A percentile compares a stretch with the other conserved stretches of the same genome.
These are phyloP conservation scores for Cyprinodon brontotheroides DNA, from an alignment of 2,113 vertebrate genomes.

Conservation along the genomic window DNA sequence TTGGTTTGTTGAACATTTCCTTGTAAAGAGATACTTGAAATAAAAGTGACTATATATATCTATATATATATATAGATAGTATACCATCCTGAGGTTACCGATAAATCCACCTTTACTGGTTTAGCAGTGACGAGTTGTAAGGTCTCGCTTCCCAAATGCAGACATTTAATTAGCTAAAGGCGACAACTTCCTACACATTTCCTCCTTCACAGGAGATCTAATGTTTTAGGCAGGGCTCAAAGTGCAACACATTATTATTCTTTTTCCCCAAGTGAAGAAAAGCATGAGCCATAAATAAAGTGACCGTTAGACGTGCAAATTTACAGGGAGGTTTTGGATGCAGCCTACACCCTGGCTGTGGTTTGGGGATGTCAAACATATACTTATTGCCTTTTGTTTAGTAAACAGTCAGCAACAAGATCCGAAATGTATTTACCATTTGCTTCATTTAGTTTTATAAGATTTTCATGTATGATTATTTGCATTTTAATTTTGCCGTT, in stretches of 20 bases:
- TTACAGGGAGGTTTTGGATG: constrained; percentile 35
- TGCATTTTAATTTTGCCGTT: not conserved
- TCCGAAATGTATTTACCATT: constrained; percentile 1
- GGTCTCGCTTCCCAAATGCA: not conserved
- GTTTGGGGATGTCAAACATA: constrained; percentile 14
- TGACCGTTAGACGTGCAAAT: constrained; percentile 52
- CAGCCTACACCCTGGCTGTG: constrained; percentile 25
- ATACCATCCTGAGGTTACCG: constrained; percentile 20
- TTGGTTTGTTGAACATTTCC: constrained; percentile 28
- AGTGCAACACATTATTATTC: not conserved
- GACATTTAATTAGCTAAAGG: not conserved
- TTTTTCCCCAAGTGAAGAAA: not conserved
- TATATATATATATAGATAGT: not conserved
- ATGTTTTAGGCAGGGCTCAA: not conserved
- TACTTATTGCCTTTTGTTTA: constrained; percentile 6
- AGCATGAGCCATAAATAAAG: constrained; percentile 21
- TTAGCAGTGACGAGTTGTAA: not conserved
- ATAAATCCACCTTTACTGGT: not conserved
- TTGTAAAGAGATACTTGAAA: constrained; percentile 24
- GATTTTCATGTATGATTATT: not conserved
- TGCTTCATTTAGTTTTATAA: constrained; percentile 4
- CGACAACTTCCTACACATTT: not conserved
- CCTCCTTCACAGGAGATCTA: not conserved
- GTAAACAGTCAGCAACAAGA: not conserved
- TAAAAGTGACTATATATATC: not conserved